Evolutionary conservation across 2,113 vertebrate species (phyloP).

Genomic region (Myiozetetes cayanensis): DNA sequence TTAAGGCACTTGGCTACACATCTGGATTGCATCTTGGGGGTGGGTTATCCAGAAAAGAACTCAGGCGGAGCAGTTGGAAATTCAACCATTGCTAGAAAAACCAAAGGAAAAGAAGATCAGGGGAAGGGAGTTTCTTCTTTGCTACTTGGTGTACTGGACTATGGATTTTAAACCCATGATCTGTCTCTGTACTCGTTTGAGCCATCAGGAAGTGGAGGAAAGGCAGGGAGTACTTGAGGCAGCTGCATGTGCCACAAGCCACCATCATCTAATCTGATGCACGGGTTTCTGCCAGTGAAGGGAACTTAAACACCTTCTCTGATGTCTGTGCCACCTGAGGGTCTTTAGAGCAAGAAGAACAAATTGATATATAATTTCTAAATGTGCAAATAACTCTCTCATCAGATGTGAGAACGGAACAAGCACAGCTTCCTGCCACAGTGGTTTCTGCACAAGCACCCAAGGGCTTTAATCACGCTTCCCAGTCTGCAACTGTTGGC

Average conservation of each 20-base stretch:
- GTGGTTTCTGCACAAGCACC: neutral
- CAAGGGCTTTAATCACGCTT: neutral
- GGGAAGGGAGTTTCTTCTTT: neutral
- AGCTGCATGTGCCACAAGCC: neutral
- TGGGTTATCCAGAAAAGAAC: constrained; percentile 13
- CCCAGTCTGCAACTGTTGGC: neutral
- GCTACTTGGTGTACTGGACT: neutral
- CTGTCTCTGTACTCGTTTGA: neutral
- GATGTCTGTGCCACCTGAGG: neutral
- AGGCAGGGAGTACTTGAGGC: neutral
- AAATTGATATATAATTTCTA: neutral
- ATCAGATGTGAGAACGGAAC: neutral
- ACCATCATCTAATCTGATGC: fast-evolving
- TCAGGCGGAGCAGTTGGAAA: neutral
- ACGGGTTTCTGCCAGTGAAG: neutral
- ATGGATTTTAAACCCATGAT: neutral
- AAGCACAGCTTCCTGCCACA: neutral
- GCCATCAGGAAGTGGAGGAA: neutral
- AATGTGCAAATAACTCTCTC: neutral
- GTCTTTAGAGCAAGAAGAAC: neutral
- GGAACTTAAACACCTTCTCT: neutral
- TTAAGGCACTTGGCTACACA: constrained; percentile 43
- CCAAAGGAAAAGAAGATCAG: neutral
- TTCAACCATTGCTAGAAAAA: constrained; percentile 3
- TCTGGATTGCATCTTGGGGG: constrained; percentile 46